Percentiles rank a stretch among this genome's conserved stretches.
Conservation (phyloP, 1,140 invertebrate species). For the Radopholus similis region DNA sequence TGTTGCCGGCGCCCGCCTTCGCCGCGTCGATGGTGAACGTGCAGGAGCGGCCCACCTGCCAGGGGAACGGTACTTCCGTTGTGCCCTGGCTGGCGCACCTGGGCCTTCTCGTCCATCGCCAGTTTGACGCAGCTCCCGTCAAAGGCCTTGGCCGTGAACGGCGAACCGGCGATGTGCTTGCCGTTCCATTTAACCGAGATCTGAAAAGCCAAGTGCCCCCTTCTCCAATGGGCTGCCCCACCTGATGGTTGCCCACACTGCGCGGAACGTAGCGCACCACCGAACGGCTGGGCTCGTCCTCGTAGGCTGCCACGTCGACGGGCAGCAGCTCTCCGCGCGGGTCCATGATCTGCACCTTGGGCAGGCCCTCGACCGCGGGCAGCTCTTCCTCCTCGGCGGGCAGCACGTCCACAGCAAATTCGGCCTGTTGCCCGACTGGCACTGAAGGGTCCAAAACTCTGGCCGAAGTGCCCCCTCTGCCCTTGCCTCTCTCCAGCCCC, state of each 20-base stretch:
- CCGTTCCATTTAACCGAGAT: constrained; percentile 79
- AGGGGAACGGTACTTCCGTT: neutral
- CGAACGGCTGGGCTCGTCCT: constrained; percentile 59
- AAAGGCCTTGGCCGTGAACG: constrained; percentile 89
- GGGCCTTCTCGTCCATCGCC: constrained; percentile 82
- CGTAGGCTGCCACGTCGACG: constrained; percentile 28
- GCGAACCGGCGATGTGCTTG: constrained; percentile 82
- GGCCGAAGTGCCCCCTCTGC: no score
- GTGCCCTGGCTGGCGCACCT: constrained; percentile 4
- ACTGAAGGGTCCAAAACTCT: no score
- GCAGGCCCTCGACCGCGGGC: neutral
- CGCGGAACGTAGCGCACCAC: constrained; percentile 77
- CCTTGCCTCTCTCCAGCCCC: constrained; percentile 84
- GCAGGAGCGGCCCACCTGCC: constrained; percentile 68
- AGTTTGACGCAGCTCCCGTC: constrained; percentile 84
- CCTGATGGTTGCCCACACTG: constrained; percentile 71
- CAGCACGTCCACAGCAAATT: constrained; percentile 10
- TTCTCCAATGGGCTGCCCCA: constrained; percentile 9
- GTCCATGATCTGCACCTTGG: constrained; percentile 44
- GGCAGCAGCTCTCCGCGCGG: constrained; percentile 26
- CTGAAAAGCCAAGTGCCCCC: constrained; percentile 71
- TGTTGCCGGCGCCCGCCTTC: constrained; percentile 61
- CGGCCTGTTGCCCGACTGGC: constrained; percentile 16
- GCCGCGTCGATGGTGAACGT: constrained; percentile 64
- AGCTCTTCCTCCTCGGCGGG: neutral